Percentiles rank a stretch among this genome's conserved stretches.
These are phyloP conservation scores for Osmoderma eremita DNA, from an alignment of 2,888 invertebrate genomes.

Conservation along the genomic window DNA sequence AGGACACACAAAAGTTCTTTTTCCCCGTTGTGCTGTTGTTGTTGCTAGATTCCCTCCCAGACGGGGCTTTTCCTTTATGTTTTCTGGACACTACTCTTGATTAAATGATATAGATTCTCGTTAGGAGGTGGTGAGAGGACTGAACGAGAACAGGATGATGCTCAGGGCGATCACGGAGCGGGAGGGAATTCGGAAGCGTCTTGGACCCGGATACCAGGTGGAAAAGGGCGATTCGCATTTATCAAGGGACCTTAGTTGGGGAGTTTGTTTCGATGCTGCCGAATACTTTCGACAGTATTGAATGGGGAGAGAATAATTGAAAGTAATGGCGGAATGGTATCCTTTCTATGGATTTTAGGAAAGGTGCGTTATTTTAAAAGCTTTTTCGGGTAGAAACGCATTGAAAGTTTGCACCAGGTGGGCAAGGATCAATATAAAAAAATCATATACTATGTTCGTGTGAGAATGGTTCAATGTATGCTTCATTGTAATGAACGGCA, in stretches of 20 bases:
- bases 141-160: neutral
- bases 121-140: constrained; percentile 40
- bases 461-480: too few relatives aligned
- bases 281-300: constrained; percentile 5
- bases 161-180: constrained; percentile 33
- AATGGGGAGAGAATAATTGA: constrained; percentile 1
- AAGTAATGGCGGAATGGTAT: constrained; percentile 5
- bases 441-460: too few relatives aligned
- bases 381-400: constrained; percentile 15
- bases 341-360: neutral
- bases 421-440: too few relatives aligned
- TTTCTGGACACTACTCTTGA: constrained; percentile 49
- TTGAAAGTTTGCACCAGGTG: too few relatives aligned
- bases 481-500: too few relatives aligned
- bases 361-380: too few relatives aligned
- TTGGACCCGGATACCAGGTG: constrained; percentile 44
- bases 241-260: constrained; percentile 36
- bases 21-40: neutral
- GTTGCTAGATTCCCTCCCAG: neutral
- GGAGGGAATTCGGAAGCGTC: constrained; percentile 30
- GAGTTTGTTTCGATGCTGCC: constrained; percentile 17
- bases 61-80: constrained; percentile 35
- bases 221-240: constrained; percentile 43
- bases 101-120: constrained; percentile 52
- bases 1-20: constrained; percentile 32